Evolutionary conservation across 2,888 invertebrate genomes (phyloP).

Genomic region (Metalampra italica): DNA sequence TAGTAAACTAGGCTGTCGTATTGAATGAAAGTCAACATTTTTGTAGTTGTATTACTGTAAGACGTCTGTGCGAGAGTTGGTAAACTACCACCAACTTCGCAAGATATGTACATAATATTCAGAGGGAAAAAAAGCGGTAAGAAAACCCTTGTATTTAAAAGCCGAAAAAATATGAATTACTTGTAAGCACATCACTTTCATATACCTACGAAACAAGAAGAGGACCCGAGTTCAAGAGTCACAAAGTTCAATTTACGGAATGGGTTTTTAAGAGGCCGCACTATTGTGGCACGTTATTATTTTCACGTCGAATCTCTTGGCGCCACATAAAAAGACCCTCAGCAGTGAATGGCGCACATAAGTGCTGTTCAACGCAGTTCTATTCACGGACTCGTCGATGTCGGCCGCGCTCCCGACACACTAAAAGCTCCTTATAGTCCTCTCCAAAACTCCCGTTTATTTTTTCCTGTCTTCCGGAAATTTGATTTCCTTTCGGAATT

Average conservation of each 20-base stretch:
- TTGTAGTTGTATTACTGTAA: too few species aligned
- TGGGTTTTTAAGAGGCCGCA: not conserved
- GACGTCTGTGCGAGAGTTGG: too few species aligned
- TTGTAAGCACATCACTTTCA: too few species aligned
- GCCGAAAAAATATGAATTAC: too few species aligned
- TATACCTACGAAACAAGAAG: not conserved
- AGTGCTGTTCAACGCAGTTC: slow-evolving; percentile 28
- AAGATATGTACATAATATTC: too few species aligned
- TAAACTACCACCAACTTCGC: too few species aligned
- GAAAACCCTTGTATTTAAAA: too few species aligned
- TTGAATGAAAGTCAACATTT: too few species aligned
- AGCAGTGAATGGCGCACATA: slow-evolving; percentile 22
- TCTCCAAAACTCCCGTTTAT: slow-evolving; percentile 23
- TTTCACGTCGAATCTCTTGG: slow-evolving; percentile 4
- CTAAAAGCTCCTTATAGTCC: slow-evolving; percentile 32
- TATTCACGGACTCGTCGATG: slow-evolving; percentile 34
- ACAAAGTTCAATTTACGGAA: slow-evolving; percentile 5
- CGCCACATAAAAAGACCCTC: slow-evolving; percentile 13
- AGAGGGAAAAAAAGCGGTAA: too few species aligned
- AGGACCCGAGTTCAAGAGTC: not conserved
- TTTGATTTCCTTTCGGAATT: slow-evolving; percentile 18
- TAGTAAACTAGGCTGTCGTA: too few species aligned
- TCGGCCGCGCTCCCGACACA: slow-evolving; percentile 25
- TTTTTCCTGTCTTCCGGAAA: slow-evolving; percentile 21
- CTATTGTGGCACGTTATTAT: slow-evolving; percentile 5